These are phyloP conservation scores for Epinephelus moara DNA, from an alignment of 2,113 vertebrate species.

Conservation along the genomic window DNA sequence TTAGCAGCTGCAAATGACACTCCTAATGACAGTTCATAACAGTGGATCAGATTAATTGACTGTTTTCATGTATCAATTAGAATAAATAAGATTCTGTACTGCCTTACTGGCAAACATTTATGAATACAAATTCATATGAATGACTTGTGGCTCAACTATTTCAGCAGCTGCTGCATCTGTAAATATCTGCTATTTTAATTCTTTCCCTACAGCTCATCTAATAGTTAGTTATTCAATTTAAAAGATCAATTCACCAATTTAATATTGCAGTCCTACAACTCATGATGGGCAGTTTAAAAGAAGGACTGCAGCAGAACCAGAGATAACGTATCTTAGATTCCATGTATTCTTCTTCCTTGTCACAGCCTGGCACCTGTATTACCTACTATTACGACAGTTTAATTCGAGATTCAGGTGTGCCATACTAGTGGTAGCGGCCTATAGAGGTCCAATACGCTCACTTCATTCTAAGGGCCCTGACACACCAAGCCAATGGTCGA, in stretches of 20 bases:
- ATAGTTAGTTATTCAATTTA: neutral
- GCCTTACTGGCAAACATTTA: conserved; percentile 54
- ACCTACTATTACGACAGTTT: neutral
- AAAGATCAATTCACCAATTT: neutral
- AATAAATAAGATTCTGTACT: conserved; percentile 54
- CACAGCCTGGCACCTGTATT: neutral
- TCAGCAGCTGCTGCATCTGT: neutral
- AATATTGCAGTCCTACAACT: neutral
- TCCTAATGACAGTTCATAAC: conserved; percentile 73
- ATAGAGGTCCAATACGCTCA: neutral
- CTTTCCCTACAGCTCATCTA: neutral
- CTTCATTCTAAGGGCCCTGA: too few relatives aligned
- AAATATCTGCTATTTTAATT: conserved; percentile 20
- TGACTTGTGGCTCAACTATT: neutral
- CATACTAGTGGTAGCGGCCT: neutral
- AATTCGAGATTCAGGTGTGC: neutral
- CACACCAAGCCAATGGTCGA: too few relatives aligned
- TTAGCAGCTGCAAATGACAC: conserved; percentile 71
- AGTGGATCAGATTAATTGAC: conserved; percentile 72
- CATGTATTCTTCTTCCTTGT: neutral
- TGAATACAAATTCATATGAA: conserved; percentile 4
- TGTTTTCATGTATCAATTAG: conserved; percentile 75
- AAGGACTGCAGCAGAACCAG: neutral
- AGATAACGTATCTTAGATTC: neutral
- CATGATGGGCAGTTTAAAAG: neutral